Base-by-base conservation (phyloP, 2,113 vertebrate genomes). In the Urocynchramus pylzowi region DNA sequence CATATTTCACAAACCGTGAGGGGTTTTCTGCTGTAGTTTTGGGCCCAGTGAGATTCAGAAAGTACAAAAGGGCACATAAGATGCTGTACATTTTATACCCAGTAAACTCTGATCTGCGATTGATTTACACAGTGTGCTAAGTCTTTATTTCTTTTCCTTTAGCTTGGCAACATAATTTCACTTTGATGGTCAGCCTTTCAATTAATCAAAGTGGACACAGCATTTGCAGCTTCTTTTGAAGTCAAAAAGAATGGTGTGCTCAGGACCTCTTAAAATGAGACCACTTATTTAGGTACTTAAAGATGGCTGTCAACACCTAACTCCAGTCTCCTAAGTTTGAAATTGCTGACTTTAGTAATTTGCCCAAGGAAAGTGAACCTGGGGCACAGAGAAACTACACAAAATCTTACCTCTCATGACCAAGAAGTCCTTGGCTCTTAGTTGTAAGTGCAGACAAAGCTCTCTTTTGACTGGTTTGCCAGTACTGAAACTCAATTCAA, bases 111-210 rank as follows among this genome's bases (percentile, higher is more conserved):
- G 95, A 96, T 96, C 85, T 95, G 91, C 90, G 79, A 95, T 96
- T 96, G 96, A 96, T 96, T 96, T 97, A 97, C 63, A 94, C 93
- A 97, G 89, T 93, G 91, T 94, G 91, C 93, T 95, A 96, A 95
- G 95, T 94, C 96, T 97, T 97, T 97, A 97, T 93, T 97, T 96
- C 96, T 97, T 96, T 97, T 95, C 95, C 95, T 95, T 95, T 95
- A 96, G 94, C 91, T 95, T 96, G 94, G 96, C 95, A 96, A 93
- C 94, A 95, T 97, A 97, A 97, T 97, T 97, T 96, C 94, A 92
- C 96, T 97, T 97, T 97, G 95, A 97, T 97, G 96, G 94, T 96
- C 94, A 95, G 94, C 93, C 89, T 95, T 96, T 96, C 96, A 96
- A 97, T 97, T 97, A 97, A 97, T 97, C 96, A 97, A 97, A 95